These are phyloP conservation scores for Drosophila pandora DNA, from an alignment of 1,140 invertebrate species.

Conservation along the genomic window DNA sequence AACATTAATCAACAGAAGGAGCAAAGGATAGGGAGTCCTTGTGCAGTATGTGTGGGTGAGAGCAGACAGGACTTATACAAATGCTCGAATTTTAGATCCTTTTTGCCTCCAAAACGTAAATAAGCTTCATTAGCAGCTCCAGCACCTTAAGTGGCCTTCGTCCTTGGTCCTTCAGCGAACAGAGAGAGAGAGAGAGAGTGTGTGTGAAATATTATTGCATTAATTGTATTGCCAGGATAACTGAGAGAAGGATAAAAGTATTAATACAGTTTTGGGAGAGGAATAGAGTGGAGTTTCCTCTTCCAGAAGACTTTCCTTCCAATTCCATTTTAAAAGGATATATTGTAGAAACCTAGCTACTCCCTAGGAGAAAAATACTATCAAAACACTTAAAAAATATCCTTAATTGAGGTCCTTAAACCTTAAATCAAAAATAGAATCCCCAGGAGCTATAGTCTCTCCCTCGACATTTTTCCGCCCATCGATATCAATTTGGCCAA, in stretches of 20 bases:
- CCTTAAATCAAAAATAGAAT: background rate
- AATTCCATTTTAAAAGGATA: too few relatives aligned
- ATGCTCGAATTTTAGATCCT: conserved; percentile 10
- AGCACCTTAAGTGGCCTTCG: conserved; percentile 48
- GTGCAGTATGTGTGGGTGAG: conserved; percentile 5
- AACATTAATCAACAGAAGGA: conserved; percentile 42
- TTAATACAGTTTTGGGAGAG: background rate
- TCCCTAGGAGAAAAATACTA: too few relatives aligned
- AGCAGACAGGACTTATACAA: conserved; percentile 40
- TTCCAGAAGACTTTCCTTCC: too few relatives aligned
- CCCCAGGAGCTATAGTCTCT: background rate
- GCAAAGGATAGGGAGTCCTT: background rate
- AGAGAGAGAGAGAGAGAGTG: background rate
- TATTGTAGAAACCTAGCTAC: too few relatives aligned
- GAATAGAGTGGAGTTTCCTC: too few relatives aligned
- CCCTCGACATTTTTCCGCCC: background rate
- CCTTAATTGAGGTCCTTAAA: background rate
- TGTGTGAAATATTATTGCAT: conserved; percentile 28
- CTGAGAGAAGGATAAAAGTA: background rate
- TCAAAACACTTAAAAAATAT: too few relatives aligned
- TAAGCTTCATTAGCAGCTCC: conserved; percentile 78
- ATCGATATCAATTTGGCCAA: conserved; percentile 35
- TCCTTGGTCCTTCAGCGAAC: background rate
- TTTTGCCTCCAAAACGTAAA: conserved; percentile 31
- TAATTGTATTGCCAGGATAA: conserved; percentile 9